A percentile compares a stretch with the other conserved stretches of the same genome.
These are phyloP conservation scores for Monochamus alternatus DNA, from an alignment of 2,888 invertebrate species.

Conservation along the genomic window DNA sequence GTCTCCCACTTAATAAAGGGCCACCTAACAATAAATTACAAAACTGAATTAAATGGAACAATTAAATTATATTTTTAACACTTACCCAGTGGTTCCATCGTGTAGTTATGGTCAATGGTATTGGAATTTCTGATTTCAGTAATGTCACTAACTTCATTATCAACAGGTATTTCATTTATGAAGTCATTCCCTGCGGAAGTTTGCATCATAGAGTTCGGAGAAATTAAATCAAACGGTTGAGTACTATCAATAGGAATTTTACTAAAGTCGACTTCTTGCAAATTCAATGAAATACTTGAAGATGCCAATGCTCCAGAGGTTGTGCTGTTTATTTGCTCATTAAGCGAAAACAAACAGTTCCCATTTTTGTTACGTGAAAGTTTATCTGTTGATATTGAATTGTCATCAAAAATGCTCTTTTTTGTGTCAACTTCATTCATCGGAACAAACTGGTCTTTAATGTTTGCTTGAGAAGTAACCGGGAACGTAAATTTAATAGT, in stretches of 20 bases:
- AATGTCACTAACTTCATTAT: constrained; percentile 1
- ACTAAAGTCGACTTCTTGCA: constrained; percentile 21
- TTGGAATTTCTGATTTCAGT: constrained; percentile 7
- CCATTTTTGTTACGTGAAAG: not conserved
- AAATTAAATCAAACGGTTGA: constrained; percentile 5
- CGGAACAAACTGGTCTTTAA: constrained; percentile 19
- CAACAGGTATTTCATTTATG: constrained; percentile 6
- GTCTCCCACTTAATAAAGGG: constrained; percentile 34
- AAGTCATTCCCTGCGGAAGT: constrained; percentile 4
- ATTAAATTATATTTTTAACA: too few relatives aligned
- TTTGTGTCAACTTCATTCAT: not conserved
- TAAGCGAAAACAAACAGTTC: constrained; percentile 22
- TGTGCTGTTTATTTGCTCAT: constrained; percentile 6
- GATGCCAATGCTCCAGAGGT: not conserved
- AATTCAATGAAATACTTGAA: constrained; percentile 4
- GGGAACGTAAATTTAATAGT: constrained; percentile 17
- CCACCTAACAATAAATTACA: constrained; percentile 30
- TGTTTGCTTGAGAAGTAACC: constrained; percentile 9
- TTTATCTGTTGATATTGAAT: not conserved
- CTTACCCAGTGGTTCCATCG: not conserved
- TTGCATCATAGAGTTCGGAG: constrained; percentile 17
- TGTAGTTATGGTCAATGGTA: constrained; percentile 26
- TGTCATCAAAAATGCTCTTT: not conserved
- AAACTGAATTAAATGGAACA: too few relatives aligned
- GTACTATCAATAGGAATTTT: constrained; percentile 15